Evolutionary conservation across 2,797 vertebrate genomes (phyloP), one percentile per base, ranked within the genome.

Genomic region (Spondyliosoma cantharus): DNA sequence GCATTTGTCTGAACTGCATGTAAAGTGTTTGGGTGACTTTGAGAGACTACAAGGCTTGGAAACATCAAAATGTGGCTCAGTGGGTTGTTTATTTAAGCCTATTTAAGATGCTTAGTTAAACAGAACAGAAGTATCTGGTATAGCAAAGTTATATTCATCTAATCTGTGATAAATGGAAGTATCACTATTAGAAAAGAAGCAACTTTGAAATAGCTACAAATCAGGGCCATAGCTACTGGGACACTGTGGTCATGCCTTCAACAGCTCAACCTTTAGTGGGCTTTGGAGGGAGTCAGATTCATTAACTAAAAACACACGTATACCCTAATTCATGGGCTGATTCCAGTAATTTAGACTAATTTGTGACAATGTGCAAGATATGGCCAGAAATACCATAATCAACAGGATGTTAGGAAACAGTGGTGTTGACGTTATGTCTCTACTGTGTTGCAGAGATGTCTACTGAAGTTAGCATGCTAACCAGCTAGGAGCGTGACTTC

Each of bases 11-110:
- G 70, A 74, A 45, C 32, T 60, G 67, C 46, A 82, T 71, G 57
- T 27, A 66, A 74, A 69, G 58, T 56, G 22, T 80, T 76, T 64
- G 29, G 61, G 59, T 54, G 83, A 73, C 66, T 67, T 81, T 70
- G 57, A 77, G 59, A 45, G 71, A 75, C 53, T 66, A 17, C 62
- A 50, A 71, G 15, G 27, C 73, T 77, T 63, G 22, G 49, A 71
- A 62, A 42, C 15, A 67, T 5, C 54, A 53, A 50, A 68, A 27
- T n/a, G 15, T 43, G 50, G 11, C 24, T 72, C 32, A 76, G 16
- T 54, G n/a, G 20, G 80, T 84, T 68, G 16, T 69, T 48, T 48
- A 37, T 37, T 60, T 3, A 52, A 27, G 43, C 22, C 56, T 54
- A 32, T 82, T 83, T 63, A 42, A 74, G 37, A 73, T 32, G 54